Evolutionary conservation across 2,797 vertebrate species (phyloP), one percentile per base, ranked within the genome.

Genomic region (Pelochelys cantorii): DNA sequence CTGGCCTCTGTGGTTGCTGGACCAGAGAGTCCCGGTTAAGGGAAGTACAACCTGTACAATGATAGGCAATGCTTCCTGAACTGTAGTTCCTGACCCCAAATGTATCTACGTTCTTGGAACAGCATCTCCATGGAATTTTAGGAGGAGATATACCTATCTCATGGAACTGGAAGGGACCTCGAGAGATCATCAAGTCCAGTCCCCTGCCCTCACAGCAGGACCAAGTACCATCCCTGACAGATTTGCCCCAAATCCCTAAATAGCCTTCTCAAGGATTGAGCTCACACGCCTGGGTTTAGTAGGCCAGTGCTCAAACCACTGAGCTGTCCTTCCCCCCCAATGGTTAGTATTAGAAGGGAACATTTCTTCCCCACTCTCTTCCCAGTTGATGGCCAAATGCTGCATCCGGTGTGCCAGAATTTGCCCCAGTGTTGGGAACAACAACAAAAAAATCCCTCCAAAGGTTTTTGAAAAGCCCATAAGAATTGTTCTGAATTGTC

Each of bases 61-160:
- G 74, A 0, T 56, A 4, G 62, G 2, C 4, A 1, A 0, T 13
- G 12, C 55, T 88, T 90, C 52, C 15, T 84, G 71, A 86, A 0
- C 0, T 78, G 5, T 4, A 1, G 60, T 4, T 1, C 85, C 74
- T 94, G 56, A 60, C 80, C 2, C 22, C 31, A 79, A 56, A 25
- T 59, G 4, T 80, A n/a, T 91, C 4, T 80, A 5, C 81, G 10
- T 29, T 79, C 27, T 82, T 81, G 37, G 34, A 48, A 87, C 29
- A 83, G 48, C 81, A 84, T 60, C 84, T n/a, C 31, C 0, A 0
- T 56, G n/a, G 81, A 10, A 80, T 55, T 88, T 85, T 52, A 87
- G 37, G 11, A 80, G 42, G 42, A 48, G 42, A 48, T 48, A 48
- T 8, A 48, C 42, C 42, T 48, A 48, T 48, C 42, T 48, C 42